Evolutionary conservation across 2,888 invertebrate species (phyloP).

Genomic region (Carpatolechia fugitivella): DNA sequence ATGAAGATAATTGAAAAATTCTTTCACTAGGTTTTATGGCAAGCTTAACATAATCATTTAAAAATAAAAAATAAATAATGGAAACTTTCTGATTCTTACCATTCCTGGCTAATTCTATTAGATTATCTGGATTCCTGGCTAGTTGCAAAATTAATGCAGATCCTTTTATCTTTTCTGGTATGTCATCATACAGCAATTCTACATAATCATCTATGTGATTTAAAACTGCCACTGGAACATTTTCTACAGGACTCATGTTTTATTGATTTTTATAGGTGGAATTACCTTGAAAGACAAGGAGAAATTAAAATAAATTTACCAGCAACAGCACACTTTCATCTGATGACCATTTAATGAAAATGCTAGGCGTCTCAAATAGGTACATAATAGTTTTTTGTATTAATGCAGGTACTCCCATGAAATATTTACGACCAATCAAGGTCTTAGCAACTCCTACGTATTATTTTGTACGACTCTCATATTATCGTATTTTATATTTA

Average conservation of each 20-base stretch:
- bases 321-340: neutral
- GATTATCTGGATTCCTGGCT: constrained; percentile 95
- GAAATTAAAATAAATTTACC: neutral
- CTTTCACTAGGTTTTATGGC: too few relatives aligned
- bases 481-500: too few relatives aligned
- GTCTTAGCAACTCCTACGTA: neutral
- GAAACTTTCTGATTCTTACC: constrained; percentile 76
- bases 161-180: constrained; percentile 94
- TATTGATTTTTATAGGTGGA: neutral
- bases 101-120: constrained; percentile 95
- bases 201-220: constrained; percentile 95
- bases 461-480: too few relatives aligned
- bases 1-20: too few relatives aligned
- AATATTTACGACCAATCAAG: neutral
- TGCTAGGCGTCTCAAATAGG: too few relatives aligned
- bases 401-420: too few relatives aligned
- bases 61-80: too few relatives aligned
- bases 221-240: constrained; percentile 81
- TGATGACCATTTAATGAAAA: neutral
- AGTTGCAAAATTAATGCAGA: constrained; percentile 94
- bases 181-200: constrained; percentile 97
- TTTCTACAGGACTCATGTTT: constrained; percentile 78
- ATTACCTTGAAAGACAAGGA: neutral
- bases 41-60: too few relatives aligned
- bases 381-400: too few relatives aligned